Conservation (phyloP, 2,113 vertebrate genomes). For the Stegostoma tigrinum region DNA sequence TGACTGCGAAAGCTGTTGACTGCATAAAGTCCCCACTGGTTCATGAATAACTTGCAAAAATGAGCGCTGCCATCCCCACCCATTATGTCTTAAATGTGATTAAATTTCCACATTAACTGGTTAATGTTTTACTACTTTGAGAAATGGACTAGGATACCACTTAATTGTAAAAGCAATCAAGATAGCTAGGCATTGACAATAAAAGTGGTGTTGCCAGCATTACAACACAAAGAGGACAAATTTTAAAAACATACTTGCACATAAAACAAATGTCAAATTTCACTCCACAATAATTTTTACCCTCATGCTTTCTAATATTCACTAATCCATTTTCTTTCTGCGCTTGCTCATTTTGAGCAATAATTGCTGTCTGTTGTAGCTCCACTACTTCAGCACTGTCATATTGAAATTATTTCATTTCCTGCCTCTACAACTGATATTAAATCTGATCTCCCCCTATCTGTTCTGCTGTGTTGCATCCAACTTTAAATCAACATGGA, state of each 20-base stretch:
- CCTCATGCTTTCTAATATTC: background rate
- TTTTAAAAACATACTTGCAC: background rate
- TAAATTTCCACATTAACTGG: background rate
- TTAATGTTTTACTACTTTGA: background rate
- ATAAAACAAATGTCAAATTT: background rate
- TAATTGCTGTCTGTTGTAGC: background rate
- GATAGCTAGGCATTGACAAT: background rate
- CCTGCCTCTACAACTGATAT: background rate
- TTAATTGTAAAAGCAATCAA: background rate
- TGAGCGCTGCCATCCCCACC: background rate
- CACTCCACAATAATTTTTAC: background rate
- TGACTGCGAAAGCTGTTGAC: background rate
- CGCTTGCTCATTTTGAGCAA: background rate
- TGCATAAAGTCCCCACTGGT: background rate
- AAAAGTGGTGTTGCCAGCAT: background rate
- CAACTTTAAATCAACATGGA: background rate
- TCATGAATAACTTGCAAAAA: background rate
- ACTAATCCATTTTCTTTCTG: background rate
- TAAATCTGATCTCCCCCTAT: background rate
- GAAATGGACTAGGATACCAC: background rate
- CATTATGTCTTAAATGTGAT: background rate
- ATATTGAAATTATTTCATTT: background rate
- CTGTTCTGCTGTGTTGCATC: background rate
- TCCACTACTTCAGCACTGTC: background rate
- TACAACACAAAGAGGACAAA: background rate